phyloP scores from a whole-genome alignment of 2,888 invertebrate species.

The Caenorhabditis zanzibari region DNA sequence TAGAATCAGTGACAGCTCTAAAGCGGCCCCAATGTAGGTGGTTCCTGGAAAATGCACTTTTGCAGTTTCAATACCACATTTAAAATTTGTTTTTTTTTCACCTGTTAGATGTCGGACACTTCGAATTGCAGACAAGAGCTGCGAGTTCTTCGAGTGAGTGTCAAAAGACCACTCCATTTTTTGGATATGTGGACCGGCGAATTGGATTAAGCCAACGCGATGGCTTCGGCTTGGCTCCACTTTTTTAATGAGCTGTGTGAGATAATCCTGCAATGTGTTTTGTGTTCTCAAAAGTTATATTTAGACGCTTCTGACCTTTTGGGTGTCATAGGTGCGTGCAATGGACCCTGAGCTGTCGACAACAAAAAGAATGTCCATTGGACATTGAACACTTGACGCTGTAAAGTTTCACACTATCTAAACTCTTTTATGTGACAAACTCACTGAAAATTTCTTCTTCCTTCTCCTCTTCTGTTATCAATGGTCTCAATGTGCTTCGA shows the following conservation, averaged over 20 bases:
- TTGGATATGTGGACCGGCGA: slow-evolving; percentile 81
- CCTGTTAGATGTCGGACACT: slow-evolving; percentile 77
- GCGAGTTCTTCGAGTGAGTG: slow-evolving; percentile 69
- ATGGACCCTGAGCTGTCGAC: slow-evolving; percentile 82
- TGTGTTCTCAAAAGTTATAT: background rate
- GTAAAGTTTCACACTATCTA: background rate
- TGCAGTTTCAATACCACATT: background rate
- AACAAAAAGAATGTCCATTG: slow-evolving; percentile 80
- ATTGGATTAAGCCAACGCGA: slow-evolving; percentile 81
- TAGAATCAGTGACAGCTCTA: slow-evolving; percentile 74
- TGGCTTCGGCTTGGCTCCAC: slow-evolving; percentile 73
- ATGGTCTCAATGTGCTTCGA: slow-evolving; percentile 46
- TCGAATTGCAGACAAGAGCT: slow-evolving; percentile 78
- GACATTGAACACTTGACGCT: slow-evolving; percentile 69
- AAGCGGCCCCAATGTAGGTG: slow-evolving; percentile 82
- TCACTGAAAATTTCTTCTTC: slow-evolving; percentile 44
- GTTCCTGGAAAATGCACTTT: slow-evolving; percentile 78
- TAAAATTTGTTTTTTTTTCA: background rate
- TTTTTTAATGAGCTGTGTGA: slow-evolving; percentile 68
- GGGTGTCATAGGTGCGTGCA: slow-evolving; percentile 77
- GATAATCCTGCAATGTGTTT: slow-evolving; percentile 57
- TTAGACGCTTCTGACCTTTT: slow-evolving; percentile 67
- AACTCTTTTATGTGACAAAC: background rate
- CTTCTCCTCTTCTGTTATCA: slow-evolving; percentile 43
- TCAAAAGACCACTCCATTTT: slow-evolving; percentile 81